Percentiles rank a stretch among this genome's conserved stretches.
Evolutionary conservation across 2,888 invertebrate species (phyloP).

Genomic region (Pyrrhosoma nymphula): DNA sequence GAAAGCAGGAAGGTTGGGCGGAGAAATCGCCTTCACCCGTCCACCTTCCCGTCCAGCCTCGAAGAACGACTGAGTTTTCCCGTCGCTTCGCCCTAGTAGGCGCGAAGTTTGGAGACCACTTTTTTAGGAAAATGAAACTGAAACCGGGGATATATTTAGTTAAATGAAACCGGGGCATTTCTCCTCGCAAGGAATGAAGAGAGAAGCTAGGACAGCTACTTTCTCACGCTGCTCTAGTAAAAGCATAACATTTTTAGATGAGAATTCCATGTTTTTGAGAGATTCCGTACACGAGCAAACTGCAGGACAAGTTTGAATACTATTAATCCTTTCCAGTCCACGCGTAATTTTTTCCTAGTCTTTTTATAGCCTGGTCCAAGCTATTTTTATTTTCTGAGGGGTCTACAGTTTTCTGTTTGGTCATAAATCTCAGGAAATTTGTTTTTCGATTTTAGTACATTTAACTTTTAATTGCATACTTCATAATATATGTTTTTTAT

Average conservation of each 20-base stretch:
- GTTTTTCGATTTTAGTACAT: too few species aligned
- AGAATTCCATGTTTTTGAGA: too few species aligned
- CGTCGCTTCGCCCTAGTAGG: neutral
- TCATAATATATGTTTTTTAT: too few species aligned
- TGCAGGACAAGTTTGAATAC: too few species aligned
- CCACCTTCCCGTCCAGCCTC: neutral
- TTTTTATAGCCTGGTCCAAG: too few species aligned
- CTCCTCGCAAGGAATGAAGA: neutral
- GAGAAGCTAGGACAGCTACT: neutral
- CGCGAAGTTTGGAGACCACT: neutral
- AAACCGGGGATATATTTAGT: neutral
- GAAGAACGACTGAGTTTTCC: neutral
- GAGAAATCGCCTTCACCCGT: neutral
- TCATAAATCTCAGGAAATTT: too few species aligned
- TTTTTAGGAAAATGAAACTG: constrained; percentile 8
- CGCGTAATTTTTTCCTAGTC: too few species aligned
- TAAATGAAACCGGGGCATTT: neutral
- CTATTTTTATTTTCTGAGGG: too few species aligned
- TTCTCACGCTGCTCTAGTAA: neutral
- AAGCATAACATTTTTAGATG: neutral
- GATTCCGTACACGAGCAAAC: too few species aligned
- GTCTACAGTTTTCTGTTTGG: too few species aligned
- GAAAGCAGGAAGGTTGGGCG: neutral
- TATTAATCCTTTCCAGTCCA: too few species aligned
- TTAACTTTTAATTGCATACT: too few species aligned